phyloP scores from a whole-genome alignment of 1,140 invertebrate genomes.

The Tenebrio molitor region DNA sequence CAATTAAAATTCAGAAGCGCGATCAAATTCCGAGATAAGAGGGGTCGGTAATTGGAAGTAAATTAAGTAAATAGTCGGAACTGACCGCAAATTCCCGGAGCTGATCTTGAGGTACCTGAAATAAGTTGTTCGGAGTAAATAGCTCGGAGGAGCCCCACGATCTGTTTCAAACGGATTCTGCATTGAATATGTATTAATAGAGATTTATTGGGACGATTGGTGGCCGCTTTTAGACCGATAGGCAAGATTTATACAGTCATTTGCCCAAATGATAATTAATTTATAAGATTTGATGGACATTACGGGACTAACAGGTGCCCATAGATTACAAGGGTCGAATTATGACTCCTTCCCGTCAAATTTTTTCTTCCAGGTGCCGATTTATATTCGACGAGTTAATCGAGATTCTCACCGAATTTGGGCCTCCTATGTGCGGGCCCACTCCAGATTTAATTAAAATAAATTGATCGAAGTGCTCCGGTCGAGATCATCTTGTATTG shows the following conservation, averaged over 20 bases:
- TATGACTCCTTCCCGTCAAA: slow-evolving; percentile 8
- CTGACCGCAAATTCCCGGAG: slow-evolving; percentile 30
- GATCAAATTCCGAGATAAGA: slow-evolving; percentile 44
- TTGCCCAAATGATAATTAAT: slow-evolving; percentile 29
- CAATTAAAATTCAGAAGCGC: slow-evolving; percentile 47
- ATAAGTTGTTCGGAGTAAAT: slow-evolving; percentile 39
- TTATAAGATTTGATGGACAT: slow-evolving; percentile 21
- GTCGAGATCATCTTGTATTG: slow-evolving; percentile 13
- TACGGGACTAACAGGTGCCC: not conserved
- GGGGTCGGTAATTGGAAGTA: slow-evolving; percentile 40
- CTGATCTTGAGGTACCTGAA: slow-evolving; percentile 15
- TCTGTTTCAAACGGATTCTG: slow-evolving; percentile 35
- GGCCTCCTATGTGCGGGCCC: slow-evolving; percentile 4
- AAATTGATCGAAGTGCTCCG: slow-evolving; percentile 25
- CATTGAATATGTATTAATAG: slow-evolving; percentile 44
- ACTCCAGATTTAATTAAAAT: slow-evolving; percentile 2
- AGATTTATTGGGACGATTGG: slow-evolving; percentile 40
- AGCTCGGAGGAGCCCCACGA: slow-evolving; percentile 11
- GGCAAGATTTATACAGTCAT: slow-evolving; percentile 28
- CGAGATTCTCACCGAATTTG: too few relatives aligned
- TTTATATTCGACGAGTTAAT: too few relatives aligned
- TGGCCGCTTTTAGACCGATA: slow-evolving; percentile 28
- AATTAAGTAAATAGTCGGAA: slow-evolving; percentile 47
- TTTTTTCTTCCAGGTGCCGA: not conserved
- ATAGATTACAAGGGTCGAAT: slow-evolving; percentile 11